Evolutionary conservation across 92 coral and sea anemone species (phyloP), one percentile per base, ranked within the genome.

Genomic region (Phenganax marumi): DNA sequence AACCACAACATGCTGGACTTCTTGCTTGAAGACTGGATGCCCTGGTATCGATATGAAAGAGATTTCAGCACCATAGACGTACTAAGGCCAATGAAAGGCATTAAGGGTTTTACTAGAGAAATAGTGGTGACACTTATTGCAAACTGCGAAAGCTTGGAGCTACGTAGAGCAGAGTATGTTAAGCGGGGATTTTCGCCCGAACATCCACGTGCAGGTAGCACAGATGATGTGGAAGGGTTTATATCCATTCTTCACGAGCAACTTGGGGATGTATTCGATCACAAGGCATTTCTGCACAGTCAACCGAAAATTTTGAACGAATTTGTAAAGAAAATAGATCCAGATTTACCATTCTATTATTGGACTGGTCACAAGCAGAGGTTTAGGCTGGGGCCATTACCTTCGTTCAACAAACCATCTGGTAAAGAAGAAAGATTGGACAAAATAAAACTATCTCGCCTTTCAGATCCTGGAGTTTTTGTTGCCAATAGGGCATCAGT

Each of bases 151-250:
- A 80, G 81, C 51, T 61, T 82, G 56, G 85, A 81, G 51, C 24
- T 86, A 6, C 77, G 76, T 8, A 70, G 86, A 65, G 12, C 12
- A 25, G 91, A 88, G 50, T 85, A 85, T 63, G 54, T 7, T 7
- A 50, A 39, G 12, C 52, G 91, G 80, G 91, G 80, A 60, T 49
- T 88, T 16, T 83, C 88, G 14, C 91, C 91, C 5, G 91, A 88
- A 54, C 83, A 88, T 68, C 91, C 88, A 33, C 88, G 86, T 61
- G 76, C 87, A 47, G 51, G 87, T 43, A 84, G 75, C 50, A 75
- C 82, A 6, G 87, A 84, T 52, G 83, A 84, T 62, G 87, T 84
- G 48, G 75, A 84, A 75, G 87, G 87, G 6, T 75, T 84, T 50
- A 49, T 84, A 23, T 52, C 82, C 3, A 60, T 74, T 47, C 75